Percentiles rank a stretch among this genome's conserved stretches.
Conservation (phyloP, 1,140 invertebrate species). For the Trachymyrmex septentrionalis region DNA sequence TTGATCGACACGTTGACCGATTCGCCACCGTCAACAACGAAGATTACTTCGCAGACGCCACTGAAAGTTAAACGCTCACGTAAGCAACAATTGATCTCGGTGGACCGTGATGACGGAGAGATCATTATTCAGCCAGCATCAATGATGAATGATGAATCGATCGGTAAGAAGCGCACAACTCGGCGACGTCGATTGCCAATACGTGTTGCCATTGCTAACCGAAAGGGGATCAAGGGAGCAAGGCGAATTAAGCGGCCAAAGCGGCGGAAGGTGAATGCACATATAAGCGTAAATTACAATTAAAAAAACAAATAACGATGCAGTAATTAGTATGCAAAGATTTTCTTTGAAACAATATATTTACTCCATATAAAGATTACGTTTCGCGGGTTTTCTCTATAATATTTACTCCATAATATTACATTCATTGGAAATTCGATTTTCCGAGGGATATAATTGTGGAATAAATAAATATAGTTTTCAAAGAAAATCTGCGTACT, state of each 20-base stretch:
- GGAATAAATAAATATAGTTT: too few species aligned
- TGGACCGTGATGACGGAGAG: slow-evolving; percentile 84
- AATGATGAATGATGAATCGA: slow-evolving; percentile 78
- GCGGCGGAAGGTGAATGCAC: slow-evolving; percentile 67
- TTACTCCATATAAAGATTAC: too few species aligned
- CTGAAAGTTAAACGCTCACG: slow-evolving; percentile 81
- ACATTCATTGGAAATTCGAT: too few species aligned
- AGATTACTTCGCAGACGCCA: slow-evolving; percentile 40
- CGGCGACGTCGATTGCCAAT: slow-evolving; percentile 76
- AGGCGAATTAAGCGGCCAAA: slow-evolving; percentile 76
- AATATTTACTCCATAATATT: too few species aligned
- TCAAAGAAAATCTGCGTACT: too few species aligned
- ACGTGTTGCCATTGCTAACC: slow-evolving; percentile 75
- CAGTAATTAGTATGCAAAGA: too few species aligned
- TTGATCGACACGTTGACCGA: slow-evolving; percentile 50
- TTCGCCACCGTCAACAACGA: slow-evolving; percentile 32
- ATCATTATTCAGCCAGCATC: slow-evolving; percentile 85
- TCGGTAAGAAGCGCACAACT: slow-evolving; percentile 75
- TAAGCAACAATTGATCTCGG: slow-evolving; percentile 84
- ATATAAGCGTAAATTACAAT: neutral
- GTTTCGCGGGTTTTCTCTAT: too few species aligned
- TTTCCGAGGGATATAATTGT: too few species aligned
- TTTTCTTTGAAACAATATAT: too few species aligned
- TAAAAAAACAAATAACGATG: too few species aligned
- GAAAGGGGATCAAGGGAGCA: slow-evolving; percentile 72